Evolutionary conservation across 2,888 invertebrate species (phyloP).

Genomic region (Dynastes maya): DNA sequence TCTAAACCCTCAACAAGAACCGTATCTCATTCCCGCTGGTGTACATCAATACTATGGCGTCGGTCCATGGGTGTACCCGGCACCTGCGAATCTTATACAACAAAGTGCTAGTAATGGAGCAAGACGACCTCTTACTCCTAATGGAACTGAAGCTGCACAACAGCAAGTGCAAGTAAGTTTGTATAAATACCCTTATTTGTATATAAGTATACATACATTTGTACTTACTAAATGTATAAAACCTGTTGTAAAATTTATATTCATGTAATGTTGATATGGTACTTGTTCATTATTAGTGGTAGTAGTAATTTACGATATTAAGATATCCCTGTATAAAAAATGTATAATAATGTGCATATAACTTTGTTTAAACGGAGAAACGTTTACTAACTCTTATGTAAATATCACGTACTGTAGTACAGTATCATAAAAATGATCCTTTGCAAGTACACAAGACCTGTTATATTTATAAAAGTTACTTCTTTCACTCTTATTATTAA

Average conservation of each 20-base stretch:
- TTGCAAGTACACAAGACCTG: too few species aligned
- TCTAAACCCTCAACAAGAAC: slow-evolving; percentile 82
- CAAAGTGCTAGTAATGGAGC: slow-evolving; percentile 77
- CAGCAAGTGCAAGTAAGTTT: slow-evolving; percentile 73
- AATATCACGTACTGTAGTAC: not conserved
- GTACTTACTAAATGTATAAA: not conserved
- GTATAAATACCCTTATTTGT: slow-evolving; percentile 58
- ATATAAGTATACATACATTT: not conserved
- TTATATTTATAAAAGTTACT: too few species aligned
- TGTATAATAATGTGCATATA: too few species aligned
- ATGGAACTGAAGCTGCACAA: slow-evolving; percentile 76
- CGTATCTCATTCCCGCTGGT: slow-evolving; percentile 87
- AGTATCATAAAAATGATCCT: too few species aligned
- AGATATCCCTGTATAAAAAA: not conserved
- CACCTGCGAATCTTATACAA: slow-evolving; percentile 78
- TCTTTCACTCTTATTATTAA: too few species aligned
- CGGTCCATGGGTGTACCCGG: slow-evolving; percentile 94
- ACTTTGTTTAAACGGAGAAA: not conserved
- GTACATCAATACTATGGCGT: slow-evolving; percentile 95
- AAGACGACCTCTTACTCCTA: slow-evolving; percentile 86
- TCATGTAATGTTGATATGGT: not conserved
- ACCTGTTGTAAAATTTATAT: not conserved
- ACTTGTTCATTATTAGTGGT: not conserved
- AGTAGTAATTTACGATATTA: not conserved
- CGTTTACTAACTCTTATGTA: not conserved